Percentiles rank a stretch among this genome's conserved stretches.
Evolutionary conservation across 2,888 invertebrate genomes (phyloP).

Genomic region (Ennomos erosarius): DNA sequence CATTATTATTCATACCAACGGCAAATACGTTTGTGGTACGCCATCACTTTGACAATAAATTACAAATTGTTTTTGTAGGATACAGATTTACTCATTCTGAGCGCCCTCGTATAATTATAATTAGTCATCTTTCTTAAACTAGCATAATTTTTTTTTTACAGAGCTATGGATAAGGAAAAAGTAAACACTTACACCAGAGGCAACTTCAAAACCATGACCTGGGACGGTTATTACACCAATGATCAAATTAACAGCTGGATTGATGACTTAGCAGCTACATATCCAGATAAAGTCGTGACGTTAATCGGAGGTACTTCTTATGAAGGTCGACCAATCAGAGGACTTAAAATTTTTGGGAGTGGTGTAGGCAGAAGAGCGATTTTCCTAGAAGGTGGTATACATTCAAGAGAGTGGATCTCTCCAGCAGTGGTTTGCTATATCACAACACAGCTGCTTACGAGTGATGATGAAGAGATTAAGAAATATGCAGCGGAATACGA

Average conservation of each 20-base stretch:
- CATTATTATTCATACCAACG: too few species aligned
- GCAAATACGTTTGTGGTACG: too few species aligned
- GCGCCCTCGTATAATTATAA: too few species aligned
- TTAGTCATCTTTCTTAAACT: too few species aligned
- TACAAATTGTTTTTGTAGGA: too few species aligned
- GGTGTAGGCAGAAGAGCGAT: constrained; percentile 58
- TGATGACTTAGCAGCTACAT: constrained; percentile 68
- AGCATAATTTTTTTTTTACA: constrained; percentile 43
- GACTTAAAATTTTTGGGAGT: constrained; percentile 66
- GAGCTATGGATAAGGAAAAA: constrained; percentile 76
- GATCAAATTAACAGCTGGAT: constrained; percentile 87
- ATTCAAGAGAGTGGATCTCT: constrained; percentile 91
- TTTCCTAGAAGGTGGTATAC: constrained; percentile 83
- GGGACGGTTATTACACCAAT: constrained; percentile 85
- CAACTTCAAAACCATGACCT: constrained; percentile 54
- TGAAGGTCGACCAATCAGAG: constrained; percentile 74
- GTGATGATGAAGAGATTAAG: constrained; percentile 77
- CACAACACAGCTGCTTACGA: constrained; percentile 88
- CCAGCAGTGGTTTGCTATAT: constrained; percentile 88
- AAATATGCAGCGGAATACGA: constrained; percentile 87
- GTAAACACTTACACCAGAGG: constrained; percentile 50
- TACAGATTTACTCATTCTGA: too few species aligned
- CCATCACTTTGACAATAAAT: too few species aligned
- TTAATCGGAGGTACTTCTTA: constrained; percentile 68
- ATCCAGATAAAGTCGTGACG: constrained; percentile 75